A percentile compares a stretch with the other conserved stretches of the same genome.
These are phyloP conservation scores for Antigone vipio DNA, from an alignment of 2,113 vertebrate species.

Conservation along the genomic window DNA sequence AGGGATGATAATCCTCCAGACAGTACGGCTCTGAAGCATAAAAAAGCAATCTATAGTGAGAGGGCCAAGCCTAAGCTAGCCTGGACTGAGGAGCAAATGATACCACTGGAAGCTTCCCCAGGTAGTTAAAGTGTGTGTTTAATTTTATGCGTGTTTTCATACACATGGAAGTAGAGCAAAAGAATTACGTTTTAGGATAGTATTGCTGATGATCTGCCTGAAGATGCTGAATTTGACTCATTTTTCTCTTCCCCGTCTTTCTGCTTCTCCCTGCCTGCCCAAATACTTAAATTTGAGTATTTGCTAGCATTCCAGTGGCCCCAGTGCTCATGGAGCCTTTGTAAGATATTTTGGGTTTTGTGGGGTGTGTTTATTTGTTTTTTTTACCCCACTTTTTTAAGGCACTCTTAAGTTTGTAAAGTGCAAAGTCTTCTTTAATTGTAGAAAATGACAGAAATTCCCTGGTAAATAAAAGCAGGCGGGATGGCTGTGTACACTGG, in stretches of 20 bases:
- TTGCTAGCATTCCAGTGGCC: not conserved
- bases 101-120: not conserved
- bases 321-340: not conserved
- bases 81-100: not conserved
- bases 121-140: constrained; percentile 7
- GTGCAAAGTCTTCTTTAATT: not conserved
- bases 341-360: not conserved
- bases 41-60: constrained; percentile 79
- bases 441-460: not conserved
- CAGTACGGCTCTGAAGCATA: constrained; percentile 55
- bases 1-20: constrained; percentile 32
- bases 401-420: not conserved
- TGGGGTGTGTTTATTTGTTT: too few relatives aligned
- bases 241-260: not conserved
- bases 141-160: not conserved
- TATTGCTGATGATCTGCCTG: not conserved
- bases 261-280: not conserved
- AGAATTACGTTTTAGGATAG: rapidly evolving
- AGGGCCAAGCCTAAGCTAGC: not conserved
- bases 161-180: not conserved
- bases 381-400: not conserved
- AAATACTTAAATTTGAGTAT: too few relatives aligned
- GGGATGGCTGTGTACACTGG: not conserved
- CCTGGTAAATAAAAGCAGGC: not conserved
- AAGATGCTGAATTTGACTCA: not conserved